Evolutionary conservation across 2,888 invertebrate species (phyloP), one percentile per base, ranked within the genome.

Genomic region (Aquatica leii): DNA sequence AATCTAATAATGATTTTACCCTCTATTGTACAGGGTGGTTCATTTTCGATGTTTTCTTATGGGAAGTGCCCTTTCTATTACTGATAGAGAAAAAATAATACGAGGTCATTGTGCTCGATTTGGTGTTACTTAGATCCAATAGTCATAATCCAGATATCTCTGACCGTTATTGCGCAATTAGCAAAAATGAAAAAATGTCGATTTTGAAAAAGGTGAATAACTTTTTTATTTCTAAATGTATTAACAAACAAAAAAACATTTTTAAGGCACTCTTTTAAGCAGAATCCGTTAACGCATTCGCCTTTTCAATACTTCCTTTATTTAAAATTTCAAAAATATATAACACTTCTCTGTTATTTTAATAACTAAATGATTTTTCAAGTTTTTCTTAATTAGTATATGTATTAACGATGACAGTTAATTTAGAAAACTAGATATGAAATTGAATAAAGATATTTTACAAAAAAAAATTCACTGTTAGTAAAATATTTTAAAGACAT

Each of bases 121-220:
- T 37, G 24, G 24, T 24, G 2, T 6, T 24, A 24, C 6, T 24
- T 4, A 24, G 24, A 24, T 24, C 24, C 24, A 24, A 4, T 4
- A 24, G 4, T 24, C 24, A 24, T 24, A 24, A 24, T 24, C 24
- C 2, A 24, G 11, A 37, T 4, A 37, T 37, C 4, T 37, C 37
- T 37, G 37, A 37, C 37, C 37, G 37, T 37, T 37, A 37, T 37
- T 37, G 4, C 37, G 24, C 6, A 37, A 37, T 37, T 37, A 37
- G 37, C 37, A 2, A 37, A 37, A 37, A 37, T 37, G 37, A 37
- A 37, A 37, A 8, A 24, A 24, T 24, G 24, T 2, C 24, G 24
- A 6, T 24, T 24, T 24, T 24, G 24, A 24, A 24, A 24, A 24
- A 24, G 4, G 2, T 24, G 24, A 24, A 24, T 4, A 24, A 24